These are phyloP conservation scores for Mythimna pallens DNA, from an alignment of 2,888 invertebrate genomes.

Conservation along the genomic window DNA sequence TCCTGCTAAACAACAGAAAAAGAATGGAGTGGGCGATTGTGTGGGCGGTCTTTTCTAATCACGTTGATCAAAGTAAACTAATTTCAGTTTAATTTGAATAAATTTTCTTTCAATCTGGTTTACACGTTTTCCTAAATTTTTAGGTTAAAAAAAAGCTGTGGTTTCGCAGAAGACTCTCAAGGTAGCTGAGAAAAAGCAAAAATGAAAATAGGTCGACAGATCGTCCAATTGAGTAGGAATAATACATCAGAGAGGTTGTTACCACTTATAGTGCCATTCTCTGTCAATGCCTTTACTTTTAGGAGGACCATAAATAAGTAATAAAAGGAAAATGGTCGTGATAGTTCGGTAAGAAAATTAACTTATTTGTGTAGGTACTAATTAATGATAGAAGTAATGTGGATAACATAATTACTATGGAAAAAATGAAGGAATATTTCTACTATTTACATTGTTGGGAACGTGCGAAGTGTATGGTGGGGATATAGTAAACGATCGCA, in stretches of 20 bases:
- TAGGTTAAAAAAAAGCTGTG: background rate
- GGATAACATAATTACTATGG: too few relatives aligned
- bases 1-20: background rate
- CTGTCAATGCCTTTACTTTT: too few relatives aligned
- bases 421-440: too few relatives aligned
- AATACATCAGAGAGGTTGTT: constrained; percentile 17
- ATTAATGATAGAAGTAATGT: too few relatives aligned
- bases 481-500: too few relatives aligned
- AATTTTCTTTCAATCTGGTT: too few relatives aligned
- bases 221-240: constrained; percentile 18
- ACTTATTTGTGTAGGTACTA: background rate
- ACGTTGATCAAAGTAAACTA: constrained; percentile 3
- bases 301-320: background rate
- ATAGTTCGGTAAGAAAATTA: background rate
- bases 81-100: background rate
- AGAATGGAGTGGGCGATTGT: background rate
- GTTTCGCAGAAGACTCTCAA: constrained; percentile 3
- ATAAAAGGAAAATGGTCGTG: constrained; percentile 5
- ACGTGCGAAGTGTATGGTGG: too few relatives aligned
- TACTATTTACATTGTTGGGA: too few relatives aligned
- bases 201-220: constrained; percentile 12
- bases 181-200: constrained; percentile 4
- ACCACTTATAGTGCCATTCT: constrained; percentile 6
- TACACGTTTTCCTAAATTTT: background rate
- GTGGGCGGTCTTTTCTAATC: constrained; percentile 1